phyloP scores from a whole-genome alignment of 2,113 vertebrate species.

The Pongo abelii region DNA sequence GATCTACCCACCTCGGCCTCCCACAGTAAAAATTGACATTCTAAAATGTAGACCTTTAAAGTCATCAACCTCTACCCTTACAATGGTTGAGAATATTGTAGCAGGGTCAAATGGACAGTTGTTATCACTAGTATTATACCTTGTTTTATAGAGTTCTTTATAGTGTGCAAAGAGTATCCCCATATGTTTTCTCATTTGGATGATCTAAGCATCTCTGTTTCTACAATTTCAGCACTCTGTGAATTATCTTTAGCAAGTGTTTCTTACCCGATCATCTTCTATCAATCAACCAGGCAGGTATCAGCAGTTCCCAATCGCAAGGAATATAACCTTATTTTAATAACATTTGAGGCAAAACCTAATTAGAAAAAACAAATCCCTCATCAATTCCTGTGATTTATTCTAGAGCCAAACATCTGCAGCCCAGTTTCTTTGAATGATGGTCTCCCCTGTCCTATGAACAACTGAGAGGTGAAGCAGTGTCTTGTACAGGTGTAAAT shows the following conservation, averaged over 20 bases:
- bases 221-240: neutral
- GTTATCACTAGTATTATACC: neutral
- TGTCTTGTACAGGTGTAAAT: neutral
- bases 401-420: neutral
- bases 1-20: too few relatives aligned
- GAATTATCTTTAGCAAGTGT: conserved; percentile 20
- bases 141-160: neutral
- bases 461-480: neutral
- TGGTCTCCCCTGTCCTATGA: neutral
- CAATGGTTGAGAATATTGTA: neutral
- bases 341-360: conserved; percentile 14
- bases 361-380: neutral
- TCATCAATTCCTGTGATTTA: neutral
- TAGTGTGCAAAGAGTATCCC: neutral
- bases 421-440: neutral
- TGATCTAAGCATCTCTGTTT: neutral
- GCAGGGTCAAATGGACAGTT: neutral
- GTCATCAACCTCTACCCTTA: neutral
- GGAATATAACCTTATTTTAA: conserved; percentile 9
- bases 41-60: neutral
- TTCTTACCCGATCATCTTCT: conserved; percentile 18
- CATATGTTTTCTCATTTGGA: neutral
- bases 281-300: neutral
- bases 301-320: neutral
- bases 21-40: neutral